phyloP scores from a whole-genome alignment of 2,797 vertebrate genomes.

The Cygnus olor region DNA sequence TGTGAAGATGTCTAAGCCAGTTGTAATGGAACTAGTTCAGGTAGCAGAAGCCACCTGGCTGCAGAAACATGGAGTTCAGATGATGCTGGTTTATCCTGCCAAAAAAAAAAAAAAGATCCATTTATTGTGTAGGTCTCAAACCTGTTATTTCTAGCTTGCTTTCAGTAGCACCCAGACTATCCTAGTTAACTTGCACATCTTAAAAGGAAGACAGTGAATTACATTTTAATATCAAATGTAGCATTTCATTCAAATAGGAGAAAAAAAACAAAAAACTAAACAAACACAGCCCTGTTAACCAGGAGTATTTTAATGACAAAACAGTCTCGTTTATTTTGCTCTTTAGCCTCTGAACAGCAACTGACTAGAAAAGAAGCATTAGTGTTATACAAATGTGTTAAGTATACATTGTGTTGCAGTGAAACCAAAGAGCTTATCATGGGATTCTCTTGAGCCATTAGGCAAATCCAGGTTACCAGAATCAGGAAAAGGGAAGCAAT shows the following conservation, averaged over 20 bases:
- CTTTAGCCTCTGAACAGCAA: neutral
- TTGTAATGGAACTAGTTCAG: neutral
- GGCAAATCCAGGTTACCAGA: neutral
- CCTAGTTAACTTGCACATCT: neutral
- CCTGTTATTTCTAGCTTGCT: neutral
- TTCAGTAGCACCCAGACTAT: neutral
- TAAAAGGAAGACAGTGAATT: neutral
- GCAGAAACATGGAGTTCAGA: neutral
- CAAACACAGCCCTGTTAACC: neutral
- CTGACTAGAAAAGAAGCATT: neutral
- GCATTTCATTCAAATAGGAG: neutral
- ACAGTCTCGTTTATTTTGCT: neutral
- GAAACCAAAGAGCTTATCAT: neutral
- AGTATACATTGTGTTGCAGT: neutral
- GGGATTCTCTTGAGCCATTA: neutral
- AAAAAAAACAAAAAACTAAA: neutral
- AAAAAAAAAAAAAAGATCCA: neutral
- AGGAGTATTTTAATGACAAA: neutral
- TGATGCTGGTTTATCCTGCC: neutral
- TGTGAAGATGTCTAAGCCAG: neutral
- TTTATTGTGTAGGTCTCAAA: neutral
- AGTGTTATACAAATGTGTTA: neutral
- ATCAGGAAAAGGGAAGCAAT: conserved; percentile 60
- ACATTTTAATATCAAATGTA: neutral
- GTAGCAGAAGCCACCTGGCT: neutral